A percentile compares a stretch with the other conserved stretches of the same genome.
These are phyloP conservation scores for Huso huso DNA, from an alignment of 2,797 vertebrate species.

Conservation along the genomic window DNA sequence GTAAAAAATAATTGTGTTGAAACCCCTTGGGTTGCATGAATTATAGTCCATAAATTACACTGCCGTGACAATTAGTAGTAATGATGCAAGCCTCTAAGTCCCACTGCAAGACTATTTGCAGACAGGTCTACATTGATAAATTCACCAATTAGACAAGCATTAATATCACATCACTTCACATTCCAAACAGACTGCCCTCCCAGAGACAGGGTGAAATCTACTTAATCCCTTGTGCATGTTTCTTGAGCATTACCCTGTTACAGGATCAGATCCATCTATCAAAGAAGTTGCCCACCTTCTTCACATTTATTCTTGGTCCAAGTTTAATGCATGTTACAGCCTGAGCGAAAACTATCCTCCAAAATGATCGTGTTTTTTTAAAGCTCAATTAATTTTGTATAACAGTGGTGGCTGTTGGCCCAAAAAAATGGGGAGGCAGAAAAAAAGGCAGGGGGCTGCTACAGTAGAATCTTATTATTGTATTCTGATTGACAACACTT, in stretches of 20 bases:
- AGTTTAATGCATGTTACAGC: too few relatives aligned
- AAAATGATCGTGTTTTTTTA: too few relatives aligned
- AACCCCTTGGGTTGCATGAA: too few relatives aligned
- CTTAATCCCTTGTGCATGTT: conserved; percentile 41
- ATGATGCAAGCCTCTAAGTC: conserved; percentile 44
- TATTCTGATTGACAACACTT: too few relatives aligned
- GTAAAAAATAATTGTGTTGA: too few relatives aligned
- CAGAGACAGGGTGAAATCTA: conserved; percentile 34
- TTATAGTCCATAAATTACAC: conserved; percentile 33
- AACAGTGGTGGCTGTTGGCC: too few relatives aligned
- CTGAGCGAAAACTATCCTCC: too few relatives aligned
- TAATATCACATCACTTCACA: conserved; percentile 51
- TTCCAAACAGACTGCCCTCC: conserved; percentile 40
- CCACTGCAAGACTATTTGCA: conserved; percentile 44
- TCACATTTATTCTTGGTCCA: too few relatives aligned
- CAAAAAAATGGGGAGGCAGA: too few relatives aligned
- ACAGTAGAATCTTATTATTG: too few relatives aligned
- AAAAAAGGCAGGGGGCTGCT: too few relatives aligned
- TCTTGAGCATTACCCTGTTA: conserved; percentile 33
- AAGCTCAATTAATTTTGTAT: too few relatives aligned
- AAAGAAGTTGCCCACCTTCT: conserved; percentile 24
- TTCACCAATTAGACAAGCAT: conserved; percentile 51
- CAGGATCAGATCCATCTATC: conserved; percentile 46
- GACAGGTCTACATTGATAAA: conserved; percentile 43
- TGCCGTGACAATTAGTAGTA: conserved; percentile 39